These are phyloP conservation scores for Dolomedes plantarius DNA, from an alignment of 2,888 invertebrate species.

Conservation along the genomic window DNA sequence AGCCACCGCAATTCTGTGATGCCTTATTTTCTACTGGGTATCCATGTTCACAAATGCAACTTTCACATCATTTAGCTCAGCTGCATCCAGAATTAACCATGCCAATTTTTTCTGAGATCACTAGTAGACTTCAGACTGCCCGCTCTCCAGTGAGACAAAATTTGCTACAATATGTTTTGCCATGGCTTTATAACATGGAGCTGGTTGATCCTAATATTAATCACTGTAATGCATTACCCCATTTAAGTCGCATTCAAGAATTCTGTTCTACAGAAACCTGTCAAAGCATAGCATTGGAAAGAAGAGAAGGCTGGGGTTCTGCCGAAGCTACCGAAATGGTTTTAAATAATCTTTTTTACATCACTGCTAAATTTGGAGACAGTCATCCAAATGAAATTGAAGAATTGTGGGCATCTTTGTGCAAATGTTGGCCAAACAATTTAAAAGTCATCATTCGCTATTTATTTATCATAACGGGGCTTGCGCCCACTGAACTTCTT, in stretches of 20 bases:
- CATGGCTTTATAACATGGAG: constrained; percentile 99
- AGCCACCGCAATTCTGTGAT: constrained; percentile 67
- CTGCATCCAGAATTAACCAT: constrained; percentile 98
- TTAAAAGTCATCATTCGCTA: constrained; percentile 96
- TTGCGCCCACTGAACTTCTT: constrained; percentile 96
- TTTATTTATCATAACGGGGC: constrained; percentile 95
- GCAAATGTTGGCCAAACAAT: constrained; percentile 97
- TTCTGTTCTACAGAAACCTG: constrained; percentile 69
- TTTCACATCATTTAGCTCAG: constrained; percentile 93
- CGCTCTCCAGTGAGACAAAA: constrained; percentile 93
- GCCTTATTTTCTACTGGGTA: constrained; percentile 71
- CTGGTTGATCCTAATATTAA: constrained; percentile 97
- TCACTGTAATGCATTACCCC: constrained; percentile 75
- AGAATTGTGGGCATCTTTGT: constrained; percentile 96
- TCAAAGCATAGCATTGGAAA: constrained; percentile 53
- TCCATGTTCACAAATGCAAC: constrained; percentile 92
- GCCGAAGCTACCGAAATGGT: constrained; percentile 99
- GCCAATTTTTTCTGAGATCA: constrained; percentile 99
- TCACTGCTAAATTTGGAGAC: constrained; percentile 98
- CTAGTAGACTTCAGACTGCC: constrained; percentile 96
- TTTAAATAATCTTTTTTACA: constrained; percentile 97
- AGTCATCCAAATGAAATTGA: constrained; percentile 97
- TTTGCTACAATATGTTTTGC: constrained; percentile 92
- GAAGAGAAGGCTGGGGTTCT: constrained; percentile 93
- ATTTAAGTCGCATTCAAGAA: constrained; percentile 68